phyloP scores from a whole-genome alignment of 2,797 vertebrate species.

The Microtus agrestis region DNA sequence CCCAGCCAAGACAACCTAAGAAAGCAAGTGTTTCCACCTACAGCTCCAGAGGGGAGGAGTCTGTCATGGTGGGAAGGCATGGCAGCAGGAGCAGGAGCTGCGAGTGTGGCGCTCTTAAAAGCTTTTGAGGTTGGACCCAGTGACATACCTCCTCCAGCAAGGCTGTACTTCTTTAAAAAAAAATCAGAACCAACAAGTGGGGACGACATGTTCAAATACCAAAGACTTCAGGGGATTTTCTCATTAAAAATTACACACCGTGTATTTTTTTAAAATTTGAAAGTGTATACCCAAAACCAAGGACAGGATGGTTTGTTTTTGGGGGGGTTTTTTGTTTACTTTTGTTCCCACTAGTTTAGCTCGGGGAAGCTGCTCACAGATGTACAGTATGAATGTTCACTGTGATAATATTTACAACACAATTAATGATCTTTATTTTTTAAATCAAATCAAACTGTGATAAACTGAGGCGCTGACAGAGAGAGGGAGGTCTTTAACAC shows the following conservation, averaged over 20 bases:
- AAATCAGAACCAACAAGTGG: background rate
- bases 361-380: background rate
- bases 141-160: background rate
- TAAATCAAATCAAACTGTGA: background rate
- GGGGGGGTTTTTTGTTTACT: background rate
- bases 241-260: background rate
- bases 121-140: background rate
- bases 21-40: background rate
- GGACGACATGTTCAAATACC: background rate
- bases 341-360: constrained; percentile 23
- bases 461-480: background rate
- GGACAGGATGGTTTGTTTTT: background rate
- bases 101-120: background rate
- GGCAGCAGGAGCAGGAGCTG: background rate
- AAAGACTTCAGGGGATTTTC: background rate
- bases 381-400: background rate
- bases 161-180: no score
- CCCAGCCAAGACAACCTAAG: background rate
- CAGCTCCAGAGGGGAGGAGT: background rate
- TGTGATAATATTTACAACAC: background rate
- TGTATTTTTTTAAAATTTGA: background rate
- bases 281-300: constrained; percentile 8
- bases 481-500: background rate
- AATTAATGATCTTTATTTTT: background rate
- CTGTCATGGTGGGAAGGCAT: background rate